Conservation (phyloP, 2,113 vertebrate genomes). For the Oceanodroma tethys region DNA sequence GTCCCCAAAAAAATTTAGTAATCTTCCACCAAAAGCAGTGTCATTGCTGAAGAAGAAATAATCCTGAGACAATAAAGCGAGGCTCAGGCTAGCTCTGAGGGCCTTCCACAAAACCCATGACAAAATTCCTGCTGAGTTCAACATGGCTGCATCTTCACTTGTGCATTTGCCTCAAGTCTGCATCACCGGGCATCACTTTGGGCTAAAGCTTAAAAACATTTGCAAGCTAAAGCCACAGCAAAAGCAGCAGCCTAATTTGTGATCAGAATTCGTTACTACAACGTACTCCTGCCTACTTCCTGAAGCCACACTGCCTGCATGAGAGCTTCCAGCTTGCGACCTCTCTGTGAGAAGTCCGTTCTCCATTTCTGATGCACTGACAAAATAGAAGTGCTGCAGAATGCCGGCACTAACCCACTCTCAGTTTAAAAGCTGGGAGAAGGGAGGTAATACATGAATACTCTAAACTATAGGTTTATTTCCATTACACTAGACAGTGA, state of each 20-base stretch:
- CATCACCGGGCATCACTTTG: neutral
- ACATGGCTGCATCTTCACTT: neutral
- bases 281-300: neutral
- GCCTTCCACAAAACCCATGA: neutral
- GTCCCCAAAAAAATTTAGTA: neutral
- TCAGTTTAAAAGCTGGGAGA: neutral
- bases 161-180: neutral
- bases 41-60: neutral
- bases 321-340: neutral
- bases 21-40: neutral
- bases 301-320: fast-evolving
- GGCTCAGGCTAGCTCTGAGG: neutral
- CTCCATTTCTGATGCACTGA: neutral
- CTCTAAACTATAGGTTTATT: neutral
- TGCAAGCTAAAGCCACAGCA: neutral
- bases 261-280: neutral
- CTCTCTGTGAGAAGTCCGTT: neutral
- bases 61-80: neutral
- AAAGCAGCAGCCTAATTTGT: neutral
- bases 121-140: neutral
- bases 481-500: neutral
- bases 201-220: neutral
- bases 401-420: neutral
- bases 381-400: neutral
- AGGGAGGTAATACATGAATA: neutral